A percentile compares a stretch with the other conserved stretches of the same genome.
phyloP scores from a whole-genome alignment of 1,140 invertebrate species.

The Zaprionus ornatus region DNA sequence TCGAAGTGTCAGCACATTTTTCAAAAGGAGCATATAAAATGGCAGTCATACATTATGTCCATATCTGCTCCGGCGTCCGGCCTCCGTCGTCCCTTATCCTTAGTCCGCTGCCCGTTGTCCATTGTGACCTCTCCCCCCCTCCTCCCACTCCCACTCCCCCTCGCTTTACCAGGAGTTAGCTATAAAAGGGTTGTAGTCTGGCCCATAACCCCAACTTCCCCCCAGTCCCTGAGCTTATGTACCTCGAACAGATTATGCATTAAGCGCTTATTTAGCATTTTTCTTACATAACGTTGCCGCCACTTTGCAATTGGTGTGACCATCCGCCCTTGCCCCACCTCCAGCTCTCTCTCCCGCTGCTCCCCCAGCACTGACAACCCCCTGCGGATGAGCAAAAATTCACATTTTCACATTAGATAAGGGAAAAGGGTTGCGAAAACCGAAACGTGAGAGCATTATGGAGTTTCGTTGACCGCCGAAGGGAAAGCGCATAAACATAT shows the following conservation, averaged over 20 bases:
- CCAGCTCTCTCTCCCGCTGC: not conserved
- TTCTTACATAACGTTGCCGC: conserved; percentile 65
- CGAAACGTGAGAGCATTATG: conserved; percentile 19
- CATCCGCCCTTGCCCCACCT: conserved; percentile 16
- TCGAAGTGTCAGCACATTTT: conserved; percentile 80
- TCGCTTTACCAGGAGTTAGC: conserved; percentile 7
- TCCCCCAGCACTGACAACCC: not conserved
- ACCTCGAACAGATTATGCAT: conserved; percentile 75
- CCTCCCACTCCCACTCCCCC: no score
- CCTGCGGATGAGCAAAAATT: conserved; percentile 15
- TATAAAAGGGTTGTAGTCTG: conserved; percentile 11
- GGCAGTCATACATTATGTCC: conserved; percentile 81
- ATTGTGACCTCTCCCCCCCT: not conserved
- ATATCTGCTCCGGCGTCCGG: conserved; percentile 58
- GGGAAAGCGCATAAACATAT: conserved; percentile 4
- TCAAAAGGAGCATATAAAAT: conserved; percentile 81
- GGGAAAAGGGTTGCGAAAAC: conserved; percentile 31
- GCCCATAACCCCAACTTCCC: conserved; percentile 26
- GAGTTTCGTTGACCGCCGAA: not conserved
- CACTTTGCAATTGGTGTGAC: conserved; percentile 54
- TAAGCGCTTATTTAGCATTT: conserved; percentile 82
- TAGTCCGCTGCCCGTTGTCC: conserved; percentile 3
- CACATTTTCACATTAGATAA: conserved; percentile 27
- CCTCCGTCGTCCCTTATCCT: conserved; percentile 8
- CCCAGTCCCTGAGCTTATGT: conserved; percentile 1